A percentile compares a stretch with the other conserved stretches of the same genome.
phyloP scores from a whole-genome alignment of 2,113 vertebrate species.

The Anser brachyrhynchus region DNA sequence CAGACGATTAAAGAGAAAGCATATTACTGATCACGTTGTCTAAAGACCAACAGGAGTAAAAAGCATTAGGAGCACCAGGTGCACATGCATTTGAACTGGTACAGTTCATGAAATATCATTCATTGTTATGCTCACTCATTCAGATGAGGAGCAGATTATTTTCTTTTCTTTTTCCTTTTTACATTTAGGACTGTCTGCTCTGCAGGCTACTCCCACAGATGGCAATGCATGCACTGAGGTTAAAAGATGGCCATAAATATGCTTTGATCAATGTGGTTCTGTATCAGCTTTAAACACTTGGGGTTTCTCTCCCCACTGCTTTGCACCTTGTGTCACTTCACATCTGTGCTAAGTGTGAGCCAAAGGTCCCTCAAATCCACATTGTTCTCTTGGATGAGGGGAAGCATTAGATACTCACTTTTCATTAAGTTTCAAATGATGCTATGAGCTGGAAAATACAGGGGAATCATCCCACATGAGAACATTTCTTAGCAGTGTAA shows the following conservation, averaged over 20 bases:
- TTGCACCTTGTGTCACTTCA: not conserved
- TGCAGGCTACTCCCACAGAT: slow-evolving; percentile 12
- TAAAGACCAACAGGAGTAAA: slow-evolving; percentile 7
- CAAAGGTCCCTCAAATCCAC: not conserved
- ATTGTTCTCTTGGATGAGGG: not conserved
- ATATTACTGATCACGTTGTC: not conserved
- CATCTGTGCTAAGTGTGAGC: not conserved
- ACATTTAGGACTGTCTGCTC: slow-evolving; percentile 24
- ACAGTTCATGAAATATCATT: slow-evolving; percentile 50
- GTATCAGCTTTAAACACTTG: not conserved
- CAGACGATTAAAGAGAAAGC: not conserved
- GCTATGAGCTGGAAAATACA: not conserved
- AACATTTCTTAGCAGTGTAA: not conserved
- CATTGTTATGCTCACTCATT: slow-evolving; percentile 16
- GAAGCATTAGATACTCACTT: not conserved
- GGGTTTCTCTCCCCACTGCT: not conserved
- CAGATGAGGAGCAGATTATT: slow-evolving; percentile 19
- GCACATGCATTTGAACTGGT: slow-evolving; percentile 40
- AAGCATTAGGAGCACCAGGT: slow-evolving; percentile 32
- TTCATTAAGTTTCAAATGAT: not conserved
- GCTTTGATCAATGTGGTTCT: slow-evolving; percentile 13
- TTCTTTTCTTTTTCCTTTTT: not conserved
- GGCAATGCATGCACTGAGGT: not conserved
- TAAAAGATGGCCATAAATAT: slow-evolving; percentile 2
- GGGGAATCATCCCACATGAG: not conserved